These are phyloP conservation scores for Amphipoea lucens DNA, from an alignment of 2,888 invertebrate species.

Conservation along the genomic window DNA sequence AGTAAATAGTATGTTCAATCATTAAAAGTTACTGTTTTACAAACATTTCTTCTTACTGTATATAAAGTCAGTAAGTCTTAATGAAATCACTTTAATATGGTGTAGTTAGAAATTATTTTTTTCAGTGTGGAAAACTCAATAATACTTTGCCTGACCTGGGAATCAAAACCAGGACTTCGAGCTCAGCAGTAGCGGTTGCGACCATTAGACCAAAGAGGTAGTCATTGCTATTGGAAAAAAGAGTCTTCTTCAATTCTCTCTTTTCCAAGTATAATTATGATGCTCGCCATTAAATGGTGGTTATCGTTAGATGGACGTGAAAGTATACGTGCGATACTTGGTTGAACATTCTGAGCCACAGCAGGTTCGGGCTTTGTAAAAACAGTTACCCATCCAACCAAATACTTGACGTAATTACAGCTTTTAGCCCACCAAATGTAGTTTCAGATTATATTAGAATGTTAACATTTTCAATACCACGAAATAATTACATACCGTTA, in stretches of 20 bases:
- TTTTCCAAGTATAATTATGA: too few species aligned
- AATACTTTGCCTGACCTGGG: background rate
- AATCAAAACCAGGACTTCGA: background rate
- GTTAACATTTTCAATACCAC: background rate
- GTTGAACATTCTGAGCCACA: background rate
- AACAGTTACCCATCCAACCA: background rate
- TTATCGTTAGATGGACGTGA: background rate
- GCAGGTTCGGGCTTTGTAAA: background rate
- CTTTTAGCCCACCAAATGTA: background rate
- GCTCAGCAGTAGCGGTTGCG: background rate
- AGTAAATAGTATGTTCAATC: too few species aligned
- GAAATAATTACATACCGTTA: conserved; percentile 20
- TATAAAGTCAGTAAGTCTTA: too few species aligned
- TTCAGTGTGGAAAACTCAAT: background rate
- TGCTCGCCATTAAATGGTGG: background rate
- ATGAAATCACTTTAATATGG: too few species aligned
- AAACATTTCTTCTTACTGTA: too few species aligned
- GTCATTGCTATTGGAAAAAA: background rate
- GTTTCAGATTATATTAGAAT: background rate
- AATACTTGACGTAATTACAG: background rate
- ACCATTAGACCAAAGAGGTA: background rate
- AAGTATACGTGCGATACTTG: background rate
- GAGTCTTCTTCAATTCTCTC: background rate
- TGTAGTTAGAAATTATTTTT: too few species aligned
- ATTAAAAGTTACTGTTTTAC: too few species aligned